phyloP scores from a whole-genome alignment of 2,113 vertebrate genomes.

The Chionodraco myersi region DNA sequence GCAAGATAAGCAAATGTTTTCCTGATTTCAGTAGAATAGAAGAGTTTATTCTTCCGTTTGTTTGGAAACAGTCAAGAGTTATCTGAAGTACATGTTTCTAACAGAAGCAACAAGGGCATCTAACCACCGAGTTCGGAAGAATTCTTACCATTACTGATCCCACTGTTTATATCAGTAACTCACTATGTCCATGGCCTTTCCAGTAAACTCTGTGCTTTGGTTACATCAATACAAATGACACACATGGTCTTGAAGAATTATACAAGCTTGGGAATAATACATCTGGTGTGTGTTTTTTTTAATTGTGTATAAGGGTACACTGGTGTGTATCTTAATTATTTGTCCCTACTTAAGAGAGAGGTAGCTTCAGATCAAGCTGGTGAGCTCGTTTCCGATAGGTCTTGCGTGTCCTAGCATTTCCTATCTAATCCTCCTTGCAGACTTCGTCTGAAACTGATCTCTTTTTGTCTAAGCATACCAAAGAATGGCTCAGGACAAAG shows the following conservation, averaged over 20 bases:
- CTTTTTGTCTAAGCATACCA: conserved; percentile 46
- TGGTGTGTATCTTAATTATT: conserved; percentile 33
- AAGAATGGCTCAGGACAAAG: conserved; percentile 55
- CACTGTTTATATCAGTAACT: conserved; percentile 59
- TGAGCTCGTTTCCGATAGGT: conserved; percentile 44
- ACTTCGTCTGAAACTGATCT: conserved; percentile 35
- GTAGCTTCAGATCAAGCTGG: conserved; percentile 11
- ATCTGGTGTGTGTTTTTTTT: conserved; percentile 32
- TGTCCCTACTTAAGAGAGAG: conserved; percentile 10
- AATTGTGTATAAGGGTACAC: conserved; percentile 10
- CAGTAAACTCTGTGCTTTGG: conserved; percentile 54
- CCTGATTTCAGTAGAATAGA: no score
- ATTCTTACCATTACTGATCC: conserved; percentile 19
- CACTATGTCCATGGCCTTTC: conserved; percentile 39
- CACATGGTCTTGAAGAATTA: conserved; percentile 40
- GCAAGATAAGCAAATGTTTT: no score
- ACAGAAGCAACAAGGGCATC: conserved; percentile 11
- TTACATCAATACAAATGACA: conserved; percentile 59
- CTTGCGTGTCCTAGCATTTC: conserved; percentile 34
- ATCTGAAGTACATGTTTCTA: conserved; percentile 24
- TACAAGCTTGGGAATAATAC: background rate
- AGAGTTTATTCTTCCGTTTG: background rate
- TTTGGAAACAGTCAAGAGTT: conserved; percentile 36
- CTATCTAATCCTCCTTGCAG: conserved; percentile 23
- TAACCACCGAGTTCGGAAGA: conserved; percentile 24